Evolutionary conservation across 1,140 invertebrate species (phyloP).

Genomic region (Zaprionus ornatus): DNA sequence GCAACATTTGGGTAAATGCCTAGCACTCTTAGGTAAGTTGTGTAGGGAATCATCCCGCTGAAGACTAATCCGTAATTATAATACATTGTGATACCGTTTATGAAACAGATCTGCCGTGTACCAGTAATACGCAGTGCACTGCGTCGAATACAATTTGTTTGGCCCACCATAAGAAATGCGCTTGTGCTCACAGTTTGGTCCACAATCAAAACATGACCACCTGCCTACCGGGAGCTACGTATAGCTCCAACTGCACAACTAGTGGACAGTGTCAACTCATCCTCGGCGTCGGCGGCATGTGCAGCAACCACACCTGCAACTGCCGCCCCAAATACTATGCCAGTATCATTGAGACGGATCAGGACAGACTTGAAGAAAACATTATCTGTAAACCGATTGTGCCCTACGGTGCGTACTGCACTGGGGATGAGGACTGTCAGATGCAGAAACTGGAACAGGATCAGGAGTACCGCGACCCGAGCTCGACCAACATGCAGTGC

Average conservation of each 20-base stretch:
- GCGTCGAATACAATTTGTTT: conserved; percentile 36
- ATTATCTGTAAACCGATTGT: conserved; percentile 41
- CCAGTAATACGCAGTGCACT: conserved; percentile 27
- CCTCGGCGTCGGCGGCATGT: conserved; percentile 40
- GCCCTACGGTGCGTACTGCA: conserved; percentile 48
- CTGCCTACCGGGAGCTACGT: conserved; percentile 35
- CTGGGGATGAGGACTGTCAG: conserved; percentile 50
- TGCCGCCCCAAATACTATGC: conserved; percentile 45
- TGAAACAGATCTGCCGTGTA: conserved; percentile 38
- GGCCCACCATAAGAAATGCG: conserved; percentile 38
- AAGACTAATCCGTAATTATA: background rate
- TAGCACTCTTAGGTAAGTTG: conserved; percentile 55
- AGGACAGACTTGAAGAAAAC: background rate
- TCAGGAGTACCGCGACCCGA: background rate
- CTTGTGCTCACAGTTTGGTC: conserved; percentile 39
- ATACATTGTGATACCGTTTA: background rate
- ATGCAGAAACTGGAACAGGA: conserved; percentile 12
- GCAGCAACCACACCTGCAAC: conserved; percentile 46
- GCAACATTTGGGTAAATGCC: conserved; percentile 47
- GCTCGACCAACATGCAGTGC: conserved; percentile 41
- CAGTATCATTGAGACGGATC: background rate
- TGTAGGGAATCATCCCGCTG: background rate
- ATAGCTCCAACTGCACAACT: conserved; percentile 34
- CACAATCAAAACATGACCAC: conserved; percentile 45
- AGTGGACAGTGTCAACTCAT: conserved; percentile 40